Base-by-base conservation (phyloP, 2,113 vertebrate species). In the Pedionomus torquatus region DNA sequence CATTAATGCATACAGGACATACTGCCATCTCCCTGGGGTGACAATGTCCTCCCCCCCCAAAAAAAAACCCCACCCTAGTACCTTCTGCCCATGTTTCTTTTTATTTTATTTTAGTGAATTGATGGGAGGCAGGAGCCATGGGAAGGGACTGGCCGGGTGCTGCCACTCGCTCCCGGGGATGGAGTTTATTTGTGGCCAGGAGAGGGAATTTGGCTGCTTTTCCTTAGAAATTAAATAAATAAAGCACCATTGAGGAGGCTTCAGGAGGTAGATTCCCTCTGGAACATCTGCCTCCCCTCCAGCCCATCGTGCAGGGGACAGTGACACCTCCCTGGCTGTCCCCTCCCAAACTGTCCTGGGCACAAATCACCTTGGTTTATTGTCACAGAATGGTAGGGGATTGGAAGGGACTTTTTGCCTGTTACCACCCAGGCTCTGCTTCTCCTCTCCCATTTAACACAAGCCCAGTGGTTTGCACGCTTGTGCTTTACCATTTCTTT, bases 1-100 rank as follows among this genome's bases (percentile, higher is more conserved):
- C 96, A 96, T 96, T 95, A 96, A 96, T 70, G 78, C 92, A 41
- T 15, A 35, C 70, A 92, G 96, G 96, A 82, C 92, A 89, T 43
- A 6, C 71, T 46, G 90, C 75, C 78, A 52, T 83, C 93, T 87
- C 92, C 86, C 92, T 0, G 3, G 83, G 83, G 93, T 2, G 2
- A 88, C 54, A 87, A 31, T 3, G 19, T 49, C 78, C 93, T 85
- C 46, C 46, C 19, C 71, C 69, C 48, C 14, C 37, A 91, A 94
- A 79, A 41, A 41, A 41, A 41, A 41, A 41, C 10, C 41, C 10
- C 41, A 41, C 41, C 41, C 41, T 30, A 28, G 58, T 88, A 87
- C 80, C 90, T 95, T 87, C 80, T 91, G 90, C 83, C 83, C 37
- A 11, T 1, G 20, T 5, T 15, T 54, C 39, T 65, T 64, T 17